Evolutionary conservation across 2,797 vertebrate species (phyloP).

Genomic region (Pantherophis vulpinus): DNA sequence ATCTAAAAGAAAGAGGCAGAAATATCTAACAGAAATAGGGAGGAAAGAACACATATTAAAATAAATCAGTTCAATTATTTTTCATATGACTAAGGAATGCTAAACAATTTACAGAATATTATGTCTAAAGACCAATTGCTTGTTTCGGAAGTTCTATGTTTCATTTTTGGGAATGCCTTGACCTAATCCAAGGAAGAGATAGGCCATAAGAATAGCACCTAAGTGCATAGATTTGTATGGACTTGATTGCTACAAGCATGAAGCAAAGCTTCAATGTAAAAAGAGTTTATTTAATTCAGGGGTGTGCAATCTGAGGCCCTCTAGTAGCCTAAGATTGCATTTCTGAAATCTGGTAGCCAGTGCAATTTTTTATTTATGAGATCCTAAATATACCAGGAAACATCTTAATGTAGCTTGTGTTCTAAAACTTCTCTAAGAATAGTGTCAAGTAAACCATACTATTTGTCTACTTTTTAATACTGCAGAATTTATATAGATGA

Average conservation of each 20-base stretch:
- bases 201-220: background rate
- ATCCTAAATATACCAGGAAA: background rate
- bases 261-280: background rate
- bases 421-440: background rate
- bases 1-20: background rate
- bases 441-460: background rate
- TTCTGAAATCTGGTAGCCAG: background rate
- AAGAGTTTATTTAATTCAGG: background rate
- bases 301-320: background rate
- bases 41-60: background rate
- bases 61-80: conserved; percentile 9
- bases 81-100: background rate
- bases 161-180: background rate
- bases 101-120: background rate
- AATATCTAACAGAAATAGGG: background rate
- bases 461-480: conserved; percentile 2
- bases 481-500: conserved; percentile 26
- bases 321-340: background rate
- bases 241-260: background rate
- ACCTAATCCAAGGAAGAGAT: background rate
- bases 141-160: background rate
- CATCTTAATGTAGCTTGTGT: background rate
- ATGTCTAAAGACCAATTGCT: background rate
- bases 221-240: background rate
- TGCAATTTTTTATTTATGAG: background rate